Evolutionary conservation across 2,888 invertebrate species (phyloP), one percentile per base, ranked within the genome.

Genomic region (Chironomus tentans): DNA sequence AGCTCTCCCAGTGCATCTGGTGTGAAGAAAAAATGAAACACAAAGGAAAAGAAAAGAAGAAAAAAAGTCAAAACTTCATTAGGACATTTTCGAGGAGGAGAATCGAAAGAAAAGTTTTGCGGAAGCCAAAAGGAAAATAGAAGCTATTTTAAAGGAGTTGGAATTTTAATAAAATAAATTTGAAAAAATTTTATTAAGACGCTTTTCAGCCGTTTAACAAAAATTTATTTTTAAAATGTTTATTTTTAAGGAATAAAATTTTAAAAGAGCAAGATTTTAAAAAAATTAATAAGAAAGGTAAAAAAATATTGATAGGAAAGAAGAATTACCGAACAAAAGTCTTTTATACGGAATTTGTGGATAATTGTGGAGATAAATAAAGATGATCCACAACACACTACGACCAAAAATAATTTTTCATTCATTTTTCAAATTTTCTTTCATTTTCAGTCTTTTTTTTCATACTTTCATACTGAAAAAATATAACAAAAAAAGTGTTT

Each of bases 1-100:
- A 46, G n/a, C 21, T 65, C 65, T 21, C 22, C 65, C 47, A 89
- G 89, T 81, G 89, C 88, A 77, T 88, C 88, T 86, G 65, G 13
- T 24, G 24, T 65, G 18, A 56, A 56, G 56, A n/a, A 50, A 56
- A 15, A 56, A 15, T 18, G 5, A 56, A 4, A 56, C 2, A 18
- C 50, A n/a, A 56, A 56, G 6, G 5, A 56, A 4, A 56, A 56
- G 3, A 56, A 2, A 38, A 56, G 15, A 4, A 18, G 15, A 15
- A 56, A 56, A 50, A 56, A 56, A 56, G 56, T 38, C 38, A 38
- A 38, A 56, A 56, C n/a, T 56, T 56, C 18, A 18, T 56, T 56
- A 18, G 6, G n/a, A 56, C 18, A 56, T 56, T 56, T 38, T 38
- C 2, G 10, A 10, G 38, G 10, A 10, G 4, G 38, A 38, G 38